phyloP scores from a whole-genome alignment of 2,888 invertebrate species.

The Enchytraeus crypticus region DNA sequence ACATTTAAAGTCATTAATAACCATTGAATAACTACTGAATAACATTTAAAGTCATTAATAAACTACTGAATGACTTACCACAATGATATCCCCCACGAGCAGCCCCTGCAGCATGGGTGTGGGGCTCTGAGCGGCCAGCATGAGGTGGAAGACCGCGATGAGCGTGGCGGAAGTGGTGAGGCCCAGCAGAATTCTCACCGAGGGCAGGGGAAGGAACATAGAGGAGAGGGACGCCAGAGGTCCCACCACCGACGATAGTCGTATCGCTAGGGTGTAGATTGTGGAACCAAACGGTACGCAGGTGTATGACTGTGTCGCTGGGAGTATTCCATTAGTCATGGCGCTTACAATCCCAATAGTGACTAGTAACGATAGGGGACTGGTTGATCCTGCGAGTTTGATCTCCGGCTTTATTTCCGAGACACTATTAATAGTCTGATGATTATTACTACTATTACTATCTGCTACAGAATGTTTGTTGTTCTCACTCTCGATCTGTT shows the following conservation, averaged over 20 bases:
- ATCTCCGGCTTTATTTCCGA: no score
- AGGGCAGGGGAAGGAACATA: conserved; percentile 47
- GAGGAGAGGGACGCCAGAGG: conserved; percentile 54
- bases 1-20: no score
- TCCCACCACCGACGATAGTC: conserved; percentile 69
- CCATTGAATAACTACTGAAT: no score
- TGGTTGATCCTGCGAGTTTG: no score
- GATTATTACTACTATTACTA: no score
- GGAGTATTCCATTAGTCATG: conserved; percentile 68
- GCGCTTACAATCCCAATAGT: conserved; percentile 56
- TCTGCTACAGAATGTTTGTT: no score
- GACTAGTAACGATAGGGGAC: conserved; percentile 36
- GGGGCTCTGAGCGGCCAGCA: conserved; percentile 66
- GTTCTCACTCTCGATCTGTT: no score
- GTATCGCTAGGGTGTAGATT: conserved; percentile 69
- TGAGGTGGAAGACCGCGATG: conserved; percentile 61
- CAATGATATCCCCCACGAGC: not conserved
- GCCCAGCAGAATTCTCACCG: conserved; percentile 28
- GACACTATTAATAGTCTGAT: no score
- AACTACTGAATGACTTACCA: conserved; percentile 4
- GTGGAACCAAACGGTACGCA: conserved; percentile 67
- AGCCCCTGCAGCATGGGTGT: conserved; percentile 50
- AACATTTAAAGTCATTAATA: no score
- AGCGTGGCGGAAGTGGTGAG: conserved; percentile 48
- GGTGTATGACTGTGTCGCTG: conserved; percentile 71